These are phyloP conservation scores for Drosophila sproati DNA, from an alignment of 1,140 invertebrate species.

Conservation along the genomic window DNA sequence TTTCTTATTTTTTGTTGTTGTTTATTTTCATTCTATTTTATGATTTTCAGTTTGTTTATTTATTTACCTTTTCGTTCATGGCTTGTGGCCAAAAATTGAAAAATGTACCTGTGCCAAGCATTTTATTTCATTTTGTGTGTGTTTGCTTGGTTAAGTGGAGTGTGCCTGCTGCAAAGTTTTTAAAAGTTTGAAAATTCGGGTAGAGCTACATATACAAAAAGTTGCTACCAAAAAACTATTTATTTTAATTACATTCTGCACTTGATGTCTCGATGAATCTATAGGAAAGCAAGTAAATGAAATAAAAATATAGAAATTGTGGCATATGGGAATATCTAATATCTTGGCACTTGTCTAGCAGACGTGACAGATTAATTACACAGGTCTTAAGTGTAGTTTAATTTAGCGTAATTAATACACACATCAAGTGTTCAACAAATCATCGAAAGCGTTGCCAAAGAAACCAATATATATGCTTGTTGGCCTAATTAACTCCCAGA, in stretches of 20 bases:
- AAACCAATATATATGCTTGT: background rate
- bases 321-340: slow-evolving; percentile 6
- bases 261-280: slow-evolving; percentile 18
- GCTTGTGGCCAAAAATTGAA: slow-evolving; percentile 20
- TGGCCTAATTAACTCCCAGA: slow-evolving; percentile 10
- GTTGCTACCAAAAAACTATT: slow-evolving; percentile 15
- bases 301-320: background rate
- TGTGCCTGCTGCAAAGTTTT: slow-evolving; percentile 34
- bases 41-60: slow-evolving; percentile 32
- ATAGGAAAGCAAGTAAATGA: slow-evolving; percentile 13
- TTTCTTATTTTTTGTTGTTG: background rate
- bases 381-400: slow-evolving; percentile 37
- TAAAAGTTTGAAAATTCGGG: background rate
- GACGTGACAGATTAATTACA: slow-evolving; percentile 42
- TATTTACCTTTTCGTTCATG: slow-evolving; percentile 13
- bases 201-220: background rate
- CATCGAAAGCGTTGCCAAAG: background rate
- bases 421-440: slow-evolving; percentile 14
- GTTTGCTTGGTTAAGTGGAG: background rate
- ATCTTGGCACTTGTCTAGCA: slow-evolving; percentile 16
- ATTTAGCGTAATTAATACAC: slow-evolving; percentile 32
- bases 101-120: slow-evolving; percentile 7
- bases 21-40: slow-evolving; percentile 23
- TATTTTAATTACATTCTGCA: slow-evolving; percentile 35
- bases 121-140: background rate